These are phyloP conservation scores for Chaenogobius annularis DNA, from an alignment of 2,113 vertebrate genomes.

Conservation along the genomic window DNA sequence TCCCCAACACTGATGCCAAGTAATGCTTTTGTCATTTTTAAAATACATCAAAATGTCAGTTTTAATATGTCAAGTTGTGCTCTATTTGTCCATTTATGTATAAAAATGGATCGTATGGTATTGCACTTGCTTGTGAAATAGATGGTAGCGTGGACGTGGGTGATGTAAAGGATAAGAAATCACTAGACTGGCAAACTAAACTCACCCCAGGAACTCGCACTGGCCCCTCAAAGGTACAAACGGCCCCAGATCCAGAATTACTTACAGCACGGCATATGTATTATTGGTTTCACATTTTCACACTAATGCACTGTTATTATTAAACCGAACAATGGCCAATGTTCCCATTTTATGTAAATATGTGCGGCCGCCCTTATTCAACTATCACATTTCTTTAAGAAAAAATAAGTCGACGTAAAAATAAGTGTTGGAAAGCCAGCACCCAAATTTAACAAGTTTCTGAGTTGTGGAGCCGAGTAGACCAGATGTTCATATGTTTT, in stretches of 20 bases:
- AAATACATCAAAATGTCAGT: no score
- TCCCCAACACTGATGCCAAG: no score
- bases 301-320: background rate
- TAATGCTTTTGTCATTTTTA: no score
- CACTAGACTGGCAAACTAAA: no score
- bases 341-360: background rate
- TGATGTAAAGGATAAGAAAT: no score
- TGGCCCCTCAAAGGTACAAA: background rate
- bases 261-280: background rate
- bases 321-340: background rate
- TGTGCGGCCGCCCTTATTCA: background rate
- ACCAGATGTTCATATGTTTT: constrained; percentile 1
- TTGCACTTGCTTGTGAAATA: no score
- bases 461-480: background rate
- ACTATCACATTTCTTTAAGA: background rate
- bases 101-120: no score
- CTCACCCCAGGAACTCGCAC: background rate
- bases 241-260: background rate
- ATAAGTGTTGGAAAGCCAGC: background rate
- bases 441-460: background rate
- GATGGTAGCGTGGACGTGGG: no score
- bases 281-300: background rate
- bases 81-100: no score
- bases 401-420: background rate
- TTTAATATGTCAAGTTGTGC: no score